Evolutionary conservation across 2,888 invertebrate species (phyloP).

Genomic region (Sthenelais limicola): DNA sequence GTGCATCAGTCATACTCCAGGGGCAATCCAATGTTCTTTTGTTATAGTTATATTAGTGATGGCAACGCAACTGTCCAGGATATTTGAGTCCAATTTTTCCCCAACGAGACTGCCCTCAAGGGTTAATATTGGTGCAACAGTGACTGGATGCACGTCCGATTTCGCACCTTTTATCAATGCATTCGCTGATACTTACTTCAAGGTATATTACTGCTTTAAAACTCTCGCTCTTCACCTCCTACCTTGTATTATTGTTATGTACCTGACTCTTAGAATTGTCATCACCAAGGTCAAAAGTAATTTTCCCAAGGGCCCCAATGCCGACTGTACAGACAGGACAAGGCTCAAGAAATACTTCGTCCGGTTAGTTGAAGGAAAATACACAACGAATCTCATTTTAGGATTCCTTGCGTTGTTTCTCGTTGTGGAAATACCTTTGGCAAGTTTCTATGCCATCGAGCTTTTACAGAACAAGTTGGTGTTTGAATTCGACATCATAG

Average conservation of each 20-base stretch:
- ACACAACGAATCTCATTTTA: not conserved
- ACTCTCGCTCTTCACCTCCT: constrained; percentile 6
- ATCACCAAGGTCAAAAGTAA: not conserved
- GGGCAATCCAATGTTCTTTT: constrained; percentile 6
- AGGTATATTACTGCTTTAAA: constrained; percentile 29
- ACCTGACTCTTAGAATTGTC: not conserved
- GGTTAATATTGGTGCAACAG: not conserved
- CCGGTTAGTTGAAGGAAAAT: constrained; percentile 11
- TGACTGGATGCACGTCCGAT: not conserved
- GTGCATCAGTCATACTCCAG: constrained; percentile 12
- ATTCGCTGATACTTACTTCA: constrained; percentile 22
- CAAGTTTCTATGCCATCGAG: constrained; percentile 8
- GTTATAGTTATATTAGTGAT: constrained; percentile 9
- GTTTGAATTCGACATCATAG: constrained; percentile 11
- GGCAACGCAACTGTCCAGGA: constrained; percentile 6
- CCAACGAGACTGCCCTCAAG: constrained; percentile 1
- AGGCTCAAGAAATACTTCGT: constrained; percentile 15
- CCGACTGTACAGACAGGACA: not conserved
- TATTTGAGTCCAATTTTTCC: constrained; percentile 19
- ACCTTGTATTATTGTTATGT: not conserved
- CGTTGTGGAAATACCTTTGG: not conserved
- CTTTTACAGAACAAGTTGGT: constrained; percentile 17
- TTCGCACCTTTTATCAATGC: constrained; percentile 20
- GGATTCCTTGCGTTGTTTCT: not conserved
- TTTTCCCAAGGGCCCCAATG: not conserved